Conservation (phyloP, 2,888 invertebrate species). For the Hymenopus coronatus region DNA sequence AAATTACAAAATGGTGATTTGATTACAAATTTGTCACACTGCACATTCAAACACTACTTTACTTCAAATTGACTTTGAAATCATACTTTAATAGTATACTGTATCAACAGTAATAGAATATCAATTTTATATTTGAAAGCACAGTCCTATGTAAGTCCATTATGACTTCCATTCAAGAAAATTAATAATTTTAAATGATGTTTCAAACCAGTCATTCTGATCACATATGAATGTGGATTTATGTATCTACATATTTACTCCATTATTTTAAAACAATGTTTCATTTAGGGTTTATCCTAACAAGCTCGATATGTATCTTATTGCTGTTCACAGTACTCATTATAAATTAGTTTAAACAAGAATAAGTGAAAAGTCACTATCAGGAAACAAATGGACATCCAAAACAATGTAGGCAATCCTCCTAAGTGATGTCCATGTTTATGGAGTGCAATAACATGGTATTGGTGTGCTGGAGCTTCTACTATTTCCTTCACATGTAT, state of each 20-base stretch:
- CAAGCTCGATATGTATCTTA: constrained; percentile 66
- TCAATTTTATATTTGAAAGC: too few relatives aligned
- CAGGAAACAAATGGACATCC: constrained; percentile 84
- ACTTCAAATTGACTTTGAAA: too few relatives aligned
- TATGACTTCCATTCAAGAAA: too few relatives aligned
- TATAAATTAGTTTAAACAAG: constrained; percentile 86
- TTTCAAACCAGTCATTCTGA: not conserved
- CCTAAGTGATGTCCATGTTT: constrained; percentile 87
- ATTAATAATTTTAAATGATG: too few relatives aligned
- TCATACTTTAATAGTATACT: too few relatives aligned
- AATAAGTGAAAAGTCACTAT: constrained; percentile 91
- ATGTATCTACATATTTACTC: not conserved
- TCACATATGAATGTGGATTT: not conserved
- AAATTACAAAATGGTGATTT: too few relatives aligned
- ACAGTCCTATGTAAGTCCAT: too few relatives aligned
- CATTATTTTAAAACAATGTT: not conserved
- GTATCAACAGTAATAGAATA: too few relatives aligned
- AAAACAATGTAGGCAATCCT: constrained; percentile 86
- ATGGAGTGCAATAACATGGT: constrained; percentile 86
- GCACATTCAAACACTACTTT: too few relatives aligned
- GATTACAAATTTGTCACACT: too few relatives aligned
- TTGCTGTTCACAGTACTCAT: constrained; percentile 72
- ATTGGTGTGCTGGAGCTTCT: constrained; percentile 88
- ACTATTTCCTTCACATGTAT: constrained; percentile 81
- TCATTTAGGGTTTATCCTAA: constrained; percentile 59